Percentiles rank a stretch among this genome's conserved stretches.
Evolutionary conservation across 2,888 invertebrate genomes (phyloP).

Genomic region (Hypolimnas misippus): DNA sequence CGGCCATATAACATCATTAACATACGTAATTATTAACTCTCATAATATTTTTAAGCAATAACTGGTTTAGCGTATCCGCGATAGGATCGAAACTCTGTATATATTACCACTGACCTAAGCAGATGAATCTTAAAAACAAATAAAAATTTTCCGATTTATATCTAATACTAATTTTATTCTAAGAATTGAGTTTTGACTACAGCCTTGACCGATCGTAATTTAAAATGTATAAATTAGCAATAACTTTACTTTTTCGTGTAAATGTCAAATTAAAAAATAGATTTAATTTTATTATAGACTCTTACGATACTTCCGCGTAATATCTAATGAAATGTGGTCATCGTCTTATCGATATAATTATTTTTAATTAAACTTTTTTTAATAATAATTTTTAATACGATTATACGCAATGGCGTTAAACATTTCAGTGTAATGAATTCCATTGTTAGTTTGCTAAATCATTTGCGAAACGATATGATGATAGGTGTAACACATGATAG

Average conservation of each 20-base stretch:
- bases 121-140: conserved; percentile 5
- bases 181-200: conserved; percentile 27
- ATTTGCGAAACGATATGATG: conserved; percentile 31
- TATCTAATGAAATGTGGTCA: background rate
- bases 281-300: background rate
- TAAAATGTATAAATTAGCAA: conserved; percentile 31
- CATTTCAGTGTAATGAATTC: conserved; percentile 15
- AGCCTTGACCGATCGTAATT: conserved; percentile 40
- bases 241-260: conserved; percentile 16
- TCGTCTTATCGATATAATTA: background rate
- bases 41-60: conserved; percentile 4
- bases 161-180: conserved; percentile 27
- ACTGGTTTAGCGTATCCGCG: background rate
- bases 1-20: conserved; percentile 25
- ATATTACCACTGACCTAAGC: conserved; percentile 22
- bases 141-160: conserved; percentile 24
- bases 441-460: conserved; percentile 24
- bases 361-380: conserved; percentile 2
- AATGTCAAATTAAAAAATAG: conserved; percentile 14
- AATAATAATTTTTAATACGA: conserved; percentile 7
- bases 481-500: conserved; percentile 13
- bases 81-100: conserved; percentile 11
- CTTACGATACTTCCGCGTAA: background rate
- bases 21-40: conserved; percentile 31
- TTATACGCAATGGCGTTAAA: conserved; percentile 1